A percentile compares a stretch with the other conserved stretches of the same genome.
Conservation (phyloP, 2,113 vertebrate species). For the Mesoclemmys tuberculata region DNA sequence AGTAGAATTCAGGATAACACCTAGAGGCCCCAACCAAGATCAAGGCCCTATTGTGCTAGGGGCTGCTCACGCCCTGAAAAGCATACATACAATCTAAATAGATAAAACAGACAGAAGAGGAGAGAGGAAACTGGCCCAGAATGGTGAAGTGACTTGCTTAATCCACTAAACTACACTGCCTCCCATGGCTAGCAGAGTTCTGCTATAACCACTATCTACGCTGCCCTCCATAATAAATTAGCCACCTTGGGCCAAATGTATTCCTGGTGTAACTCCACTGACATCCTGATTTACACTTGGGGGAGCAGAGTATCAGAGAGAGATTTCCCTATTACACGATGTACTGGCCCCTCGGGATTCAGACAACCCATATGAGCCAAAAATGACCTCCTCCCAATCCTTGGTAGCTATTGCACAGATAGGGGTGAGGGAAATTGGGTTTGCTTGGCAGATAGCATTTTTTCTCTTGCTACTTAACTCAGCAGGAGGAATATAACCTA, state of each 20-base stretch:
- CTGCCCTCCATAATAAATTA: neutral
- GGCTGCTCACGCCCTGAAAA: neutral
- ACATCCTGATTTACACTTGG: neutral
- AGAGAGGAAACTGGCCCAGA: neutral
- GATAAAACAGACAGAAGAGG: neutral
- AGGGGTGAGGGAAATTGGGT: neutral
- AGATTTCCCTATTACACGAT: neutral
- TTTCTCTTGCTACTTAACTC: neutral
- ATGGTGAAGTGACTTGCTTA: neutral
- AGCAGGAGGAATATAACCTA: neutral
- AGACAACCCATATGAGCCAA: neutral
- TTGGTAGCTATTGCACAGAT: neutral
- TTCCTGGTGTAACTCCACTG: neutral
- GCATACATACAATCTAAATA: neutral
- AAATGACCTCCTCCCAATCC: neutral
- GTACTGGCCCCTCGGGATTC: neutral
- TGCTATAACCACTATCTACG: fast-evolving
- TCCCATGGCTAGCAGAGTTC: neutral
- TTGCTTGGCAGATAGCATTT: neutral
- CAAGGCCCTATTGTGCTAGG: fast-evolving
- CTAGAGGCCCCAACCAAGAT: fast-evolving
- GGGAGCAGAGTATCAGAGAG: neutral
- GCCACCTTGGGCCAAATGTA: neutral
- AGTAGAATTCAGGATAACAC: fast-evolving
- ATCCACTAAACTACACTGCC: neutral